Evolutionary conservation across 2,797 vertebrate genomes (phyloP), one percentile per base, ranked within the genome.

Genomic region (Arremon aurantiirostris): DNA sequence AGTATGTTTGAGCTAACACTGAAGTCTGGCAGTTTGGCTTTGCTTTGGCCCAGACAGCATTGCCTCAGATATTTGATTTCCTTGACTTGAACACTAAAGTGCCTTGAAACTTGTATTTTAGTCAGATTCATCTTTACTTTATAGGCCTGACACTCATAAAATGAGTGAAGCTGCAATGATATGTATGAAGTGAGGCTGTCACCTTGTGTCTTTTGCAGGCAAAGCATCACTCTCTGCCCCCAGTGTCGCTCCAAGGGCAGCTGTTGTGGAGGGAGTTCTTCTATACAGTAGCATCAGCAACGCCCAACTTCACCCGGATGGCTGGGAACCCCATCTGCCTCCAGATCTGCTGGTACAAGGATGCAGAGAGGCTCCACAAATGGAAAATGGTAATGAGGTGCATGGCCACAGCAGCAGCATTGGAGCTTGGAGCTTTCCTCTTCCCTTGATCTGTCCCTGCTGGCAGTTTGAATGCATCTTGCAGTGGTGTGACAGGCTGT

Each of bases 241-340:
- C 98, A 0, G 98, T 99, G 61, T 99, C 98, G 0, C 98, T 99
- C 61, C 99, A 99, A 42, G 99, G 99, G 56, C 99, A 99, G 96
- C 97, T 99, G 32, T 93, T 99, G 70, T 99, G 98, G 99, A 98
- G 99, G 66, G 99, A 99, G 94, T 99, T 99, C 97, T 99, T 99
- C 97, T 99, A 99, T 70, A 98, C 98, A 1, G 98, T 98, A 32
- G 99, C 99, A 77, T 99, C 99, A 98, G 98, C 97, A 98, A 99
- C 94, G 97, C 98, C 99, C 46, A 98, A 99, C 92, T 99, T 99
- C 92, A 99, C 99, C 97, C 98, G 98, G 96, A 99, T 99, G 99
- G 98, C 98, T 47, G 98, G 99, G 68, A 99, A 99, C 96, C 98
- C 99, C 16, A 98, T 99, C 86, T 99, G 99, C 60, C 98, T 99